Evolutionary conservation across 2,888 invertebrate genomes (phyloP), one percentile per base, ranked within the genome.

Genomic region (Patella ulyssiponensis): DNA sequence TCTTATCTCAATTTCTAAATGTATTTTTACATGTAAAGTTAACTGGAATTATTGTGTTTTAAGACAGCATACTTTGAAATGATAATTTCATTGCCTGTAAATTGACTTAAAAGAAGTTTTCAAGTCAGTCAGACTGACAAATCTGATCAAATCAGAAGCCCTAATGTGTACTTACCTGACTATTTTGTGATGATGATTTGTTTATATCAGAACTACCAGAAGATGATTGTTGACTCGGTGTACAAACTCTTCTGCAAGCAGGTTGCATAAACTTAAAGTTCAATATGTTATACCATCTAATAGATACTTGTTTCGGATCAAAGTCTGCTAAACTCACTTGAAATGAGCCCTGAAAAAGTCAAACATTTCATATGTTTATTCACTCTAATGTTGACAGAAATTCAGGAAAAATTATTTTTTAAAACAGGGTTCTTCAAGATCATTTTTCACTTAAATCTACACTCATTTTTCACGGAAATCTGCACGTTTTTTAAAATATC

Each of bases 251-350:
- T 79, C 81, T 76, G 76, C 81, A 71, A 72, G 91, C 91, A n/a
- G 93, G 92, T 87, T 95, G 95, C 93, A 95, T 94, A 89, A 95
- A 95, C 88, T 95, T 94, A 87, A 95, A 94, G 91, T 96, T 96
- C 76, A 98, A 94, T 82, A 98, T 95, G 91, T 98, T 98, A 94
- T 98, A 98, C 98, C 98, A 98, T 91, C 96, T 96, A 51, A 95
- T 94, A 20, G 96, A 95, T 70, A 95, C 95, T 11, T 93, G 93
- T 83, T 96, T 96, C 0, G 96, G 95, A 89, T 96, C 96, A 92
- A 97, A 98, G 92, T 98, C 98, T 72, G 98, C 98, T 88, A 98
- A 93, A 91, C 97, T 98, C 81, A 98, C 96, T 94, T 98, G 98
- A 75, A 96, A 96, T 89, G 97, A 97, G 87, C 98, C 98, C 97